Evolutionary conservation across 2,797 vertebrate species (phyloP), one percentile per base, ranked within the genome.

Genomic region (Xerus rutilus): DNA sequence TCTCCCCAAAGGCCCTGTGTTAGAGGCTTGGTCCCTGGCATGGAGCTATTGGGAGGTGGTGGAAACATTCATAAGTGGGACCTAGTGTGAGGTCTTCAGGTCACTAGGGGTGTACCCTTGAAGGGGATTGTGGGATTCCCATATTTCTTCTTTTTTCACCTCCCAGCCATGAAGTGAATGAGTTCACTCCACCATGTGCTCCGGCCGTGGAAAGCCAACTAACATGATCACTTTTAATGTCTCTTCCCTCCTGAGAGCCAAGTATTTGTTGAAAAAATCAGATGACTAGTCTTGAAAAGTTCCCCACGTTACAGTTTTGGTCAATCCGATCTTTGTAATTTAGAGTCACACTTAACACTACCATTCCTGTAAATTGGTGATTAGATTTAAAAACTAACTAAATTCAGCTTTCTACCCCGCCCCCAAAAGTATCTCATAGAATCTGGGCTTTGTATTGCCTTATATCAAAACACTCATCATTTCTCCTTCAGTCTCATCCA

Each of bases 231-330:
- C 83, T 86, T 95, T 72, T 54, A 83, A 90, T 25, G 30, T 14
- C 9, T 35, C 2, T 14, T 91, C 21, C 67, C n/a, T 77, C 25
- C 59, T 67, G 28, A 67, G 21, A 49, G 13, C 28, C 70, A 70
- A 76, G n/a, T 43, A 62, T 62, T 78, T 96, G 18, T 59, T 78
- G 25, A 69, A 89, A n/a, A 82, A 92, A 45, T 74, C 39, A 73
- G 21, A 78, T 52, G 18, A 72, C 28, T 77, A 17, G 30, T 65
- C 45, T 77, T 73, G 49, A 86, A 83, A 70, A 49, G 23, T 32
- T 20, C 23, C 21, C 62, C 49, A 32, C 45, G 35, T 77, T 28
- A 74, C 9, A 14, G 39, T n/a, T 82, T 76, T 54, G 89, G 62
- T 30, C 35, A 72, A 12, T 23, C 64, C 35, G 14, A 52, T 79